Conservation (phyloP, 2,113 vertebrate genomes). For the Anser cygnoides region DNA sequence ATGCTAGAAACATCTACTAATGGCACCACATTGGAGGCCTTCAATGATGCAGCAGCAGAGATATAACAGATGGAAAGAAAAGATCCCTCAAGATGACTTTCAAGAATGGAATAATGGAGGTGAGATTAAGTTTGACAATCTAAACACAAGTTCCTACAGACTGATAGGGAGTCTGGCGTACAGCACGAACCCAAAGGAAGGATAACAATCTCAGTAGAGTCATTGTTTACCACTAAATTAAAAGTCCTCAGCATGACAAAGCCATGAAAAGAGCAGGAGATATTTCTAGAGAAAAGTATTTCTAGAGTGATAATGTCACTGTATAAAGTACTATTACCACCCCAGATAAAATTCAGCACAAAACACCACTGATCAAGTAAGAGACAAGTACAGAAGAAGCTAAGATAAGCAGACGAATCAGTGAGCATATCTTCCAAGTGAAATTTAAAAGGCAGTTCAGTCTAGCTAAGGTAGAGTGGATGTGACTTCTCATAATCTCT, state of each 20-base stretch:
- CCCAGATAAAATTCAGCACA: slow-evolving; percentile 1
- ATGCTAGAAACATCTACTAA: background rate
- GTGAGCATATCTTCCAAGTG: background rate
- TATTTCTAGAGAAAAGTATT: slow-evolving; percentile 35
- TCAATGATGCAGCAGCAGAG: background rate
- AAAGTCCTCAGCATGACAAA: slow-evolving; percentile 15
- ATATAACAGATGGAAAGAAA: background rate
- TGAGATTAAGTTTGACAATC: slow-evolving; percentile 6
- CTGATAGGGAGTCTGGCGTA: background rate
- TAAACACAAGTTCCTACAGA: background rate
- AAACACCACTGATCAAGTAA: background rate
- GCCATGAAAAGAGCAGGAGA: background rate
- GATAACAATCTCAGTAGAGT: background rate
- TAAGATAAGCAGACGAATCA: background rate
- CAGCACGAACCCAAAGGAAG: background rate
- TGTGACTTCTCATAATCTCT: background rate
- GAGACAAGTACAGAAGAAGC: background rate
- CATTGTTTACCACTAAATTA: slow-evolving; percentile 29
- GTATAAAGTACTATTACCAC: background rate
- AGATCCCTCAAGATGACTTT: slow-evolving; percentile 1
- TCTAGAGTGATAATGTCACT: slow-evolving; percentile 32
- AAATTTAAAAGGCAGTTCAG: background rate
- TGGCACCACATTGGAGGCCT: background rate
- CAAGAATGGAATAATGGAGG: background rate
- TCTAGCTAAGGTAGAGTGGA: background rate